Evolutionary conservation across 2,797 vertebrate species (phyloP).

Genomic region (Nannoperca australis): DNA sequence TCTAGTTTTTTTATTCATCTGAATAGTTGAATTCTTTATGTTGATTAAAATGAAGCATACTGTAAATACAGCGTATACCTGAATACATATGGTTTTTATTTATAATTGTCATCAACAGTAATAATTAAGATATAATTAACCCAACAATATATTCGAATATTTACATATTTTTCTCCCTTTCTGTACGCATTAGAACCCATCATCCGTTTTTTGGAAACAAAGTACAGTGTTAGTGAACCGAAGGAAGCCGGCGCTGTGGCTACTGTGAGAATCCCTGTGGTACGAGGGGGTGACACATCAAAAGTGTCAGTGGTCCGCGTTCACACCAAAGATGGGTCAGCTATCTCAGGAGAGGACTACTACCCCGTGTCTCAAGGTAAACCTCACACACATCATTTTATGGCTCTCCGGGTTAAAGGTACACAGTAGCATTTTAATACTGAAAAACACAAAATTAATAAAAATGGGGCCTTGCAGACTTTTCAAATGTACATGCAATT

Average conservation of each 20-base stretch:
- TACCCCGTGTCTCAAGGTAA: conserved; percentile 94
- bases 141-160: not conserved
- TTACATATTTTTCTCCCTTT: not conserved
- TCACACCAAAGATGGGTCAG: conserved; percentile 96
- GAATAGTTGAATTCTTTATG: not conserved
- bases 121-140: not conserved
- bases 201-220: conserved; percentile 92
- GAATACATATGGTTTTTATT: not conserved
- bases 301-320: conserved; percentile 93
- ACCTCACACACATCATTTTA: not conserved
- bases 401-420: not conserved
- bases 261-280: conserved; percentile 89
- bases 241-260: conserved; percentile 86
- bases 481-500: not conserved
- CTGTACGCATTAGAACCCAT: conserved; percentile 85
- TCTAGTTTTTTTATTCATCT: not conserved
- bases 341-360: conserved; percentile 95
- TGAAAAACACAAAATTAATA: not conserved
- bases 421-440: not conserved
- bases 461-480: not conserved
- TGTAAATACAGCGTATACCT: not conserved
- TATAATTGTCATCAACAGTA: not conserved
- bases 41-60: not conserved
- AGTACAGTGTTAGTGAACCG: conserved; percentile 93
- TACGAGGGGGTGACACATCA: conserved; percentile 92